A percentile compares a stretch with the other conserved stretches of the same genome.
These are phyloP conservation scores for Sardina pilchardus DNA, from an alignment of 2,113 vertebrate species.

Conservation along the genomic window DNA sequence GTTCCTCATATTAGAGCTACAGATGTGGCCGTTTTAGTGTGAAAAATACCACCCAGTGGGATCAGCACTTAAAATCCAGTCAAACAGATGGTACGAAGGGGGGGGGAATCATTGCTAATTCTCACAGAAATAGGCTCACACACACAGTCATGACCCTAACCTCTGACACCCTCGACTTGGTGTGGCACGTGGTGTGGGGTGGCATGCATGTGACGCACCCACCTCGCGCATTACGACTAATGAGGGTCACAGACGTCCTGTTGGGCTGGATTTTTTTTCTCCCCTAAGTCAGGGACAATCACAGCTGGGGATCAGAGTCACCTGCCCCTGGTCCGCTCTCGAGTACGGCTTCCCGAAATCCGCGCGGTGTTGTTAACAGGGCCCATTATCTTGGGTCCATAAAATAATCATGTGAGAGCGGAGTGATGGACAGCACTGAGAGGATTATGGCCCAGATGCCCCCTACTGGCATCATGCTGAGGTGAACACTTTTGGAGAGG, in stretches of 20 bases:
- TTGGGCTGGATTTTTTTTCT: neutral
- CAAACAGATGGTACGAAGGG: neutral
- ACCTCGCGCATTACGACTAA: neutral
- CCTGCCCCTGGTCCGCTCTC: neutral
- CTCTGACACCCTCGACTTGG: neutral
- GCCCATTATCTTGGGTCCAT: neutral
- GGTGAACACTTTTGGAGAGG: conserved; percentile 50
- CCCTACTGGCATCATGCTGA: conserved; percentile 56
- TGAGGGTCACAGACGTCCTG: neutral
- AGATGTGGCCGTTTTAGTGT: neutral
- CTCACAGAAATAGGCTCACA: neutral
- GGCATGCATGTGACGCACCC: neutral
- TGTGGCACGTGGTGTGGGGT: neutral
- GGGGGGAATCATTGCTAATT: neutral
- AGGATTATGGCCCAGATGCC: conserved; percentile 62
- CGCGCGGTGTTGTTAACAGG: neutral
- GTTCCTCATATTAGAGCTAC: neutral
- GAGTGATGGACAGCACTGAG: conserved; percentile 36
- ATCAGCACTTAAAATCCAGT: neutral
- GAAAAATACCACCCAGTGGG: conserved; percentile 5
- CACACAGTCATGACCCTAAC: neutral
- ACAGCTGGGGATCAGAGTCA: neutral
- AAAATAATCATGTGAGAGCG: conserved; percentile 1
- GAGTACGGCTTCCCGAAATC: neutral
- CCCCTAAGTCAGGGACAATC: neutral